Evolutionary conservation across 2,888 invertebrate genomes (phyloP), one percentile per base, ranked within the genome.

Genomic region (Coenonympha arcania): DNA sequence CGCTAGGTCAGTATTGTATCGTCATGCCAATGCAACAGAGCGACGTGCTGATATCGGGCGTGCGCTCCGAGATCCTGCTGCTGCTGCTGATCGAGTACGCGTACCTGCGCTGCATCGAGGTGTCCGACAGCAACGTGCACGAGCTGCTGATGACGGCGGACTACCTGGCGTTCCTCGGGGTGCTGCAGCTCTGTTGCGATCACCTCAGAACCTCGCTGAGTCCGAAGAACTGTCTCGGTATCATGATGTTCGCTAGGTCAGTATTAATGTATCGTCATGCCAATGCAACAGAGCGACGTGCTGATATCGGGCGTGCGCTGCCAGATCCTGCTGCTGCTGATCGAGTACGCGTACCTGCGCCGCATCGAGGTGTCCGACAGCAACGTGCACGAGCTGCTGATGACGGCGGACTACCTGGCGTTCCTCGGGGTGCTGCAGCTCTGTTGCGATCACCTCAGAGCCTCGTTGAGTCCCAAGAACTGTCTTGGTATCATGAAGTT

Each of bases 401-500:
- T 93, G 62, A 92, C 93, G 0, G 95, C 96, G 2, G 96, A 97
- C 82, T 96, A 95, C 73, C 90, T 97, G 47, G 92, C 93, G 63
- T 92, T 96, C 59, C 84, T 92, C 39, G 95, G 95, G 0, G 90
- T 96, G 36, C 87, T 95, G 43, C 90, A 93, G 58, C 87, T 92
- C 15, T 96, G 96, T 76, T 93, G 93, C 66, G 90, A 93, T 40
- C 94, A 90, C 67, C 87, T 97, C 11, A 87, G 89, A 47, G 78
- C 78, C 33, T 89, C 90, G 50, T 81, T 97, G 15, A 90, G 85
- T 11, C 90, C 93, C 0, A 90, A 90, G 60, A 96, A 96, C 73
- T 94, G 94, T 69, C 91, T 96, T 55, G 93, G 94, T 19, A 92
- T 96, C 41, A 90, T 94, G 89, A 89, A 90, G 63, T 96, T 96